Percentiles rank a stretch among this genome's conserved stretches.
Evolutionary conservation across 1,140 invertebrate species (phyloP).

Genomic region (Drosophila mayri): DNA sequence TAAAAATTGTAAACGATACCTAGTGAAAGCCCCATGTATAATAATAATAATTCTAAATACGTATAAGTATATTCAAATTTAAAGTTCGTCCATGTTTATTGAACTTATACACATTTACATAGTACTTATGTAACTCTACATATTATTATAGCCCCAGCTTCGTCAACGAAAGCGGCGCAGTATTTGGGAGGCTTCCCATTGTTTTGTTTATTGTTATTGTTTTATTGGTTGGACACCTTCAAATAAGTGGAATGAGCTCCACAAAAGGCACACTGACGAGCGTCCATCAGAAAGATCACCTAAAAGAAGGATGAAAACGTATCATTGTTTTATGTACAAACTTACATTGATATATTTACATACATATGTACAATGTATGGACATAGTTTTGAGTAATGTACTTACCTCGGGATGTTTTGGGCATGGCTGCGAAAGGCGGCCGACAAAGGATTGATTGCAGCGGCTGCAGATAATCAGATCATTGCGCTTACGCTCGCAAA

Average conservation of each 20-base stretch:
- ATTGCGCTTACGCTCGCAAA: constrained; percentile 51
- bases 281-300: constrained; percentile 60
- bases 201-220: neutral
- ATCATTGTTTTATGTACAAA: neutral
- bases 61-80: too few species aligned
- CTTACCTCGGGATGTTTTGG: constrained; percentile 57
- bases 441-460: constrained; percentile 50
- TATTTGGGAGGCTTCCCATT: neutral
- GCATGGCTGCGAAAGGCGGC: constrained; percentile 49
- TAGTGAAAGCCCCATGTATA: neutral
- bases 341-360: neutral
- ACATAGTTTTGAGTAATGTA: neutral
- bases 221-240: constrained; percentile 10
- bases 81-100: neutral
- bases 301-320: neutral
- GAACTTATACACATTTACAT: neutral
- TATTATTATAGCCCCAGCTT: neutral
- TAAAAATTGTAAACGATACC: neutral
- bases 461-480: constrained; percentile 36
- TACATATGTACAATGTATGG: neutral
- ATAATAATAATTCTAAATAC: neutral
- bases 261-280: constrained; percentile 60
- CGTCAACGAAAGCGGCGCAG: constrained; percentile 26
- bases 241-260: constrained; percentile 36
- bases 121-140: constrained; percentile 3